These are phyloP conservation scores for Harpegnathos saltator DNA, from an alignment of 1,140 invertebrate genomes.

Conservation along the genomic window DNA sequence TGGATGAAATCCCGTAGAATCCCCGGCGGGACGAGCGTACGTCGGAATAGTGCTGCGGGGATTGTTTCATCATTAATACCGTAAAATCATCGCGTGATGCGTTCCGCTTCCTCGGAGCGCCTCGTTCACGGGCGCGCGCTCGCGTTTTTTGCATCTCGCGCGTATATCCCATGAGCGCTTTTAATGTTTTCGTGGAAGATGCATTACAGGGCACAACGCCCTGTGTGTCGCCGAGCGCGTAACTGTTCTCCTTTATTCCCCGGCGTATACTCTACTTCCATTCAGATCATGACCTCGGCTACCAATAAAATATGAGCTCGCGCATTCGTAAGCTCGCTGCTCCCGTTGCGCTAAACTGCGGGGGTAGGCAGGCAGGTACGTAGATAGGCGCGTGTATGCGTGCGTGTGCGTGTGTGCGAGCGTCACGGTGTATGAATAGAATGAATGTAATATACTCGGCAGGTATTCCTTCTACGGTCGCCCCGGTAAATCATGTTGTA, in stretches of 20 bases:
- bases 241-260: constrained; percentile 42
- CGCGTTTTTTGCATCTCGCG: neutral
- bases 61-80: too few species aligned
- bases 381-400: too few species aligned
- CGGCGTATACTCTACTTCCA: neutral
- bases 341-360: constrained; percentile 45
- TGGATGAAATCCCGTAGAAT: neutral
- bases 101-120: too few species aligned
- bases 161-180: neutral
- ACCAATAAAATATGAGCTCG: constrained; percentile 59
- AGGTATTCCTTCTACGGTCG: constrained; percentile 60
- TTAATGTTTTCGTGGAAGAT: constrained; percentile 13
- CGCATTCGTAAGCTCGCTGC: constrained; percentile 43
- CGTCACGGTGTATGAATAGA: constrained; percentile 42
- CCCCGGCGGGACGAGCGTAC: neutral
- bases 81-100: neutral
- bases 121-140: too few species aligned
- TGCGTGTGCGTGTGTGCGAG: constrained; percentile 4
- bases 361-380: neutral
- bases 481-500: constrained; percentile 57
- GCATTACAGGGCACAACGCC: neutral
- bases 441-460: constrained; percentile 61
- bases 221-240: neutral
- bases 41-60: neutral
- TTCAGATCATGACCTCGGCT: constrained; percentile 51